A percentile compares a stretch with the other conserved stretches of the same genome.
phyloP scores from a whole-genome alignment of 1,140 invertebrate species.

The Danaus melanippus region DNA sequence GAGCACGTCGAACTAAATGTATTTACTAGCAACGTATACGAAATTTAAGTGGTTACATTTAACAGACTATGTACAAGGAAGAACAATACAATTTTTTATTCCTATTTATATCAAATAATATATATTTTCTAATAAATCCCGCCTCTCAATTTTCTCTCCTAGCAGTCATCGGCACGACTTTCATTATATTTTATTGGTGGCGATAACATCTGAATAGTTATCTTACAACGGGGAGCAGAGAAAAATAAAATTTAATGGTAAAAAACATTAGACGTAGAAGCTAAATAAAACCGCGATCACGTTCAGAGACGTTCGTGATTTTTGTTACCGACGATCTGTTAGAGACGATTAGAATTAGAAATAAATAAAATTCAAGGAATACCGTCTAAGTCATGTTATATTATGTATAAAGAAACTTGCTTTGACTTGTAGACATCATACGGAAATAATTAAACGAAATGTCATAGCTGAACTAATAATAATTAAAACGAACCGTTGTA shows the following conservation, averaged over 20 bases:
- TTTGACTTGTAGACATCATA: neutral
- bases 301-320: constrained; percentile 12
- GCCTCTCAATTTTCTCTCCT: constrained; percentile 1
- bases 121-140: constrained; percentile 1
- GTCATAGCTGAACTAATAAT: too few species aligned
- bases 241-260: neutral
- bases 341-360: neutral
- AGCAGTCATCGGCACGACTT: too few species aligned
- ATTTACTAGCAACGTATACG: too few species aligned
- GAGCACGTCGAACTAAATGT: constrained; percentile 16
- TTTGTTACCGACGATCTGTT: too few species aligned
- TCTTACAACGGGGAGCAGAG: neutral
- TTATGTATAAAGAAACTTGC: neutral
- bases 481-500: neutral
- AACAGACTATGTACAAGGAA: too few species aligned
- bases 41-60: too few species aligned
- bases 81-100: too few species aligned
- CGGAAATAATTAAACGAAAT: too few species aligned
- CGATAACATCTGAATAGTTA: neutral
- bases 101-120: too few species aligned
- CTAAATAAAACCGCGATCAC: constrained; percentile 22
- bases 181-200: neutral
- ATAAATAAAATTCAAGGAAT: neutral
- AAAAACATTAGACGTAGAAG: constrained; percentile 9
- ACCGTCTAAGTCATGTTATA: neutral